phyloP scores from a whole-genome alignment of 2,113 vertebrate species.

The Pungitius pungitius region DNA sequence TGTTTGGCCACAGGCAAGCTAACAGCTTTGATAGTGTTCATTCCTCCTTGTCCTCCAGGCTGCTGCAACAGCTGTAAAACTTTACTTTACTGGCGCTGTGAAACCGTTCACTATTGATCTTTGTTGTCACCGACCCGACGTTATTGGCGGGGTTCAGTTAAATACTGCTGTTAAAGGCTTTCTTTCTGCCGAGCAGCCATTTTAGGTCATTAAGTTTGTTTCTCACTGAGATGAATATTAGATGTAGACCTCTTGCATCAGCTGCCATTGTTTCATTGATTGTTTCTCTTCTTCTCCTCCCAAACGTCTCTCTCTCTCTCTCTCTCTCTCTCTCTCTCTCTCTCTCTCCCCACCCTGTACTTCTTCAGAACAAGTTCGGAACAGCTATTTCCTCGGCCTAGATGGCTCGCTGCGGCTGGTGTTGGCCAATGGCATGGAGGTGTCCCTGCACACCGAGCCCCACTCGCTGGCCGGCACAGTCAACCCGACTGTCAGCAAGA shows the following conservation, averaged over 20 bases:
- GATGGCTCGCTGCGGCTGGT: slow-evolving; percentile 93
- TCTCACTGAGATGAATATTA: slow-evolving; percentile 58
- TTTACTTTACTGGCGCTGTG: slow-evolving; percentile 69
- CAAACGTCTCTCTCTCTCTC: slow-evolving; percentile 10
- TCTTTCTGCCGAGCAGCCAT: slow-evolving; percentile 67
- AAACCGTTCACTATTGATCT: slow-evolving; percentile 71
- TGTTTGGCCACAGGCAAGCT: slow-evolving; percentile 55
- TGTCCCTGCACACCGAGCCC: slow-evolving; percentile 94
- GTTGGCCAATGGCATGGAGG: slow-evolving; percentile 96
- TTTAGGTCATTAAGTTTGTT: slow-evolving; percentile 61
- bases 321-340: too few species aligned
- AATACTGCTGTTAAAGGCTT: slow-evolving; percentile 69
- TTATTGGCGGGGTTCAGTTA: slow-evolving; percentile 66
- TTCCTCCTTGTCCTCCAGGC: slow-evolving; percentile 61
- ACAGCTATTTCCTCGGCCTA: slow-evolving; percentile 96
- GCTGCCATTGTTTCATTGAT: slow-evolving; percentile 18
- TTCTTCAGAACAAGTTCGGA: slow-evolving; percentile 92
- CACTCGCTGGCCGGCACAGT: slow-evolving; percentile 95
- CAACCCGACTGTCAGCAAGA: slow-evolving; percentile 95
- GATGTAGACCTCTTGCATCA: slow-evolving; percentile 55
- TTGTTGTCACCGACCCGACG: slow-evolving; percentile 64
- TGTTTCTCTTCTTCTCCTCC: slow-evolving; percentile 28
- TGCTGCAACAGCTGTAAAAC: slow-evolving; percentile 76
- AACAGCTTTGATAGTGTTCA: slow-evolving; percentile 70
- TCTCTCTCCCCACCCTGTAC: slow-evolving; percentile 12